Percentiles rank a stretch among this genome's conserved stretches.
These are phyloP conservation scores for Platichthys stellatus DNA, from an alignment of 2,113 vertebrate species.

Conservation along the genomic window DNA sequence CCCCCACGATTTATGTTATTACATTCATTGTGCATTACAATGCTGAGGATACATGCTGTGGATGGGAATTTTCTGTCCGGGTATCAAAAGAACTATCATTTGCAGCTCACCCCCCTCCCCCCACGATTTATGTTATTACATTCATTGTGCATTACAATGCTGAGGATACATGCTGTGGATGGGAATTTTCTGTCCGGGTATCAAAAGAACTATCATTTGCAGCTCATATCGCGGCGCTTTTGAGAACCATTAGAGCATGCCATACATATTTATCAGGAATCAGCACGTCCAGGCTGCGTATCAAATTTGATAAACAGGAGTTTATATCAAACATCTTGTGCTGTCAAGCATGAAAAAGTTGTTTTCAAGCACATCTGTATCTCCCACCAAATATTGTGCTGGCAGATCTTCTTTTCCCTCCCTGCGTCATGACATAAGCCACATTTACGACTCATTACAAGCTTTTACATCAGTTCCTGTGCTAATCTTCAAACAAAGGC, in stretches of 20 bases:
- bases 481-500: constrained; percentile 63
- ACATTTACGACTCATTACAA: constrained; percentile 61
- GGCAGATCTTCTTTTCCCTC: constrained; percentile 23
- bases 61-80: constrained; percentile 39
- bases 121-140: constrained; percentile 39
- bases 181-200: constrained; percentile 39
- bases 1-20: constrained; percentile 37
- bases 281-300: constrained; percentile 34
- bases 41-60: constrained; percentile 40
- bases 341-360: constrained; percentile 46
- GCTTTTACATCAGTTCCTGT: constrained; percentile 69
- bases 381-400: constrained; percentile 42
- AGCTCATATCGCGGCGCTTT: constrained; percentile 36
- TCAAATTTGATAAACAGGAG: constrained; percentile 55
- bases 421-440: constrained; percentile 40
- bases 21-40: constrained; percentile 30
- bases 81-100: constrained; percentile 27
- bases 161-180: constrained; percentile 40
- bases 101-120: too few relatives aligned
- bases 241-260: constrained; percentile 49
- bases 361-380: constrained; percentile 54
- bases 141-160: constrained; percentile 32
- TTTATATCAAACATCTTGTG: constrained; percentile 52
- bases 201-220: constrained; percentile 31
- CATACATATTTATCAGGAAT: constrained; percentile 64